These are phyloP conservation scores for Alfaro cultratus DNA, from an alignment of 2,797 vertebrate genomes.

Conservation along the genomic window DNA sequence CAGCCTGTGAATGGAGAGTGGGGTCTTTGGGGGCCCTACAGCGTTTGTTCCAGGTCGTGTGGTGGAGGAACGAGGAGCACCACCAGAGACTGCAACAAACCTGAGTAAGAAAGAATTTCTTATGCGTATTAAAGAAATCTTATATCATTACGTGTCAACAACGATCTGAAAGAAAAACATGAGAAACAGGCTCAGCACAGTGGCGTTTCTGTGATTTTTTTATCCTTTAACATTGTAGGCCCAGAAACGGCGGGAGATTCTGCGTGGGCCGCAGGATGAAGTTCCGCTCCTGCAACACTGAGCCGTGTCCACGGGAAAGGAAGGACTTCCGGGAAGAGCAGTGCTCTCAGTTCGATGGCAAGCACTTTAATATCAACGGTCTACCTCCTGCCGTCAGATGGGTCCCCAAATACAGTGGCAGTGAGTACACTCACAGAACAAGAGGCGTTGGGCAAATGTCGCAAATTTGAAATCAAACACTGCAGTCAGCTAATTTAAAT, in stretches of 20 bases:
- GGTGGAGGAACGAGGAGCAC: conserved; percentile 94
- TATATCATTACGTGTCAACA: not conserved
- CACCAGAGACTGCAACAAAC: conserved; percentile 90
- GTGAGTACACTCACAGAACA: conserved; percentile 81
- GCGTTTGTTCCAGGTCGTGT: conserved; percentile 92
- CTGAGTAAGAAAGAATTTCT: conserved; percentile 87
- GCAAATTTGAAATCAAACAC: not conserved
- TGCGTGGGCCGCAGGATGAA: conserved; percentile 97
- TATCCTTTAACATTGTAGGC: conserved; percentile 71
- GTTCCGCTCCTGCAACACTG: conserved; percentile 96
- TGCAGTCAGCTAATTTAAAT: conserved; percentile 3
- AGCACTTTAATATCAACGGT: conserved; percentile 96
- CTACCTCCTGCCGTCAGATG: conserved; percentile 91
- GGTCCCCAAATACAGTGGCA: conserved; percentile 97
- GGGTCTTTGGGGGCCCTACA: conserved; percentile 94
- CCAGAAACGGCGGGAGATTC: conserved; percentile 92
- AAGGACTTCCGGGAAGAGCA: conserved; percentile 95
- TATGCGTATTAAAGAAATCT: not conserved
- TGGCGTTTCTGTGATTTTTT: not conserved
- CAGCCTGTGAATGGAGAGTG: conserved; percentile 92
- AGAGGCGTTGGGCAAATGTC: conserved; percentile 8
- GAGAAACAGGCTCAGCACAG: not conserved
- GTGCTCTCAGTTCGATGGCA: conserved; percentile 94
- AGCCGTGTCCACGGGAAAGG: conserved; percentile 89
- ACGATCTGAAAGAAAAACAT: not conserved